phyloP scores from a whole-genome alignment of 2,797 vertebrate species.

The Echeneis naucrates region DNA sequence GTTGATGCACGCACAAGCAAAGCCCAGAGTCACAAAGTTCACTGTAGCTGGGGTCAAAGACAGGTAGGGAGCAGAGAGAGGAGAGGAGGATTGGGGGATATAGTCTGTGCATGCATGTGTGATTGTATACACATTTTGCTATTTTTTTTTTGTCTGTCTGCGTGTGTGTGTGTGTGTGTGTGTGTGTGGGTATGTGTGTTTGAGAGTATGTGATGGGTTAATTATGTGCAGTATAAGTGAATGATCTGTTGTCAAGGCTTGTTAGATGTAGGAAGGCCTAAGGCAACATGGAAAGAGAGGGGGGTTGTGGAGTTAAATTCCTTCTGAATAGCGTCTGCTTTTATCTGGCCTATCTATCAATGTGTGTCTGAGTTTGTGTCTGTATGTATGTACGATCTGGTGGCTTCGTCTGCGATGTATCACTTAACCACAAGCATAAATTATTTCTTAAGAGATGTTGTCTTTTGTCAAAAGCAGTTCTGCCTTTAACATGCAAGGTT shows the following conservation, averaged over 20 bases:
- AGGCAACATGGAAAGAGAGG: constrained; percentile 76
- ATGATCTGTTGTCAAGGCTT: constrained; percentile 85
- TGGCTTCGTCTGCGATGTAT: constrained; percentile 53
- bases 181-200: constrained; percentile 27
- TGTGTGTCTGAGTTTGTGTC: constrained; percentile 40
- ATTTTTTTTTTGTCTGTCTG: constrained; percentile 23
- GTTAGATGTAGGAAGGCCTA: constrained; percentile 83
- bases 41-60: constrained; percentile 73
- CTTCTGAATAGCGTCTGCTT: constrained; percentile 84
- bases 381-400: constrained; percentile 23
- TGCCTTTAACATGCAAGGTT: constrained; percentile 27
- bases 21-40: constrained; percentile 49
- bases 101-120: constrained; percentile 53
- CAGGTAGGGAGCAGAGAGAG: constrained; percentile 65
- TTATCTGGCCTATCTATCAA: constrained; percentile 86
- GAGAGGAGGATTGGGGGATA: constrained; percentile 57
- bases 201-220: constrained; percentile 82
- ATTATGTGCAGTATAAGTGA: constrained; percentile 85
- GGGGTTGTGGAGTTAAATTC: constrained; percentile 80
- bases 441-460: constrained; percentile 34
- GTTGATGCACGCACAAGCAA: constrained; percentile 51
- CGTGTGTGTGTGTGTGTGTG: constrained; percentile 22
- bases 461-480: constrained; percentile 43
- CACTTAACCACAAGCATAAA: constrained; percentile 62
- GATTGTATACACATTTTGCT: constrained; percentile 35